Percentiles rank a stretch among this genome's conserved stretches.
Conservation (phyloP, 1,140 invertebrate genomes). For the Leptinotarsa defecta region DNA sequence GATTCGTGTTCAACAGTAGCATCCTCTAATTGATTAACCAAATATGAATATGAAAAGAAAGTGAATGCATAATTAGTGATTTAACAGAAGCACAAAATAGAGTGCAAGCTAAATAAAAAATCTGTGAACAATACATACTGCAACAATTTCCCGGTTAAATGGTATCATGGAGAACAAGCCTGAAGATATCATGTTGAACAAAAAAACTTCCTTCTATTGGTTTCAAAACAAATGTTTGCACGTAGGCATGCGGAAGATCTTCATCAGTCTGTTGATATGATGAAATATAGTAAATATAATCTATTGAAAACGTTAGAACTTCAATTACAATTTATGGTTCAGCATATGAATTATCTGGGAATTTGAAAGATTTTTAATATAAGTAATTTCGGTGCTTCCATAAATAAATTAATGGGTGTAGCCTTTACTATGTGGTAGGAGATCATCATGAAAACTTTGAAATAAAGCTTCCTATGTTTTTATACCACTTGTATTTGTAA, state of each 20-base stretch:
- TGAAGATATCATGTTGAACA: conserved; percentile 89
- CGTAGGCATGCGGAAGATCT: conserved; percentile 88
- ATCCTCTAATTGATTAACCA: too few species aligned
- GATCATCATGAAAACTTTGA: too few species aligned
- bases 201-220: conserved; percentile 84
- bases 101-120: neutral
- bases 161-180: conserved; percentile 81
- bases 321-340: too few species aligned
- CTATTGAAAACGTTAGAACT: too few species aligned
- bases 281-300: conserved; percentile 9
- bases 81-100: neutral
- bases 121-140: conserved; percentile 35
- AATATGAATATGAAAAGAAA: neutral
- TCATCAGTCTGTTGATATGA: conserved; percentile 76
- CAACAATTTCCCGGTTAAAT: conserved; percentile 43
- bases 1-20: too few species aligned
- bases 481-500: too few species aligned
- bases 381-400: too few species aligned
- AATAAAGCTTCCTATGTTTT: too few species aligned
- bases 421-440: too few species aligned
- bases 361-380: too few species aligned
- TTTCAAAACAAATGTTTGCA: conserved; percentile 90
- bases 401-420: too few species aligned
- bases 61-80: neutral
- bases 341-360: too few species aligned